Base-by-base conservation (phyloP, 1,140 invertebrate species). In the Aphaenogaster ashmeadi region DNA sequence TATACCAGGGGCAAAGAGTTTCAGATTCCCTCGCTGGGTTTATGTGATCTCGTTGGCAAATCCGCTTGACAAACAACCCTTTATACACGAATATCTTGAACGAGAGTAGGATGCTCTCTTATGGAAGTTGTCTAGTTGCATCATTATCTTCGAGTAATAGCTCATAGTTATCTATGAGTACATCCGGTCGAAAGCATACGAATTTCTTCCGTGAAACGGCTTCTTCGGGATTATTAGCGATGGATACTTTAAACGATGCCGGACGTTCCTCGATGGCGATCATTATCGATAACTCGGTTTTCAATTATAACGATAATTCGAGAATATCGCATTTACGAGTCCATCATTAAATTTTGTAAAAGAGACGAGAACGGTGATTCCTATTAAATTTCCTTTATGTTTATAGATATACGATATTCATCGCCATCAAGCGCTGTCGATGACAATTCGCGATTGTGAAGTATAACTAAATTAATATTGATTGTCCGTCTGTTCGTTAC, bases 1-100 rank as follows among this genome's bases (percentile, higher is more conserved):
- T 56, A 13, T 50, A n/a, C 52, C 9, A 36, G 18, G 5, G 27
- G 33, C 13, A 44, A 80, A 80, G 69, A 75, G 80, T 84, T 74
- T 83, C 80, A 74, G 54, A 33, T 83, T 77, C 83, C 69, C 50
- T 54, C 50, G 33, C 52, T n/a, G 21, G 58, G 66, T 58, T 90
- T 54, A 90, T 89, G 60, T 64, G 79, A 80, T 87, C 74, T 77
- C 38, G 54, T 64, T 58, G 27, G n/a, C 27, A 75, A 86, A 89
- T 89, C 44, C 41, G 38, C 21, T 85, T 71, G 80, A 89, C 71
- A 85, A 86, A 69, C 62, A 80, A 89, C 84, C 52, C 80, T 88
- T 62, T 52, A 79, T 79, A 74, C 21, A 36, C 36, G 36, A 56
- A 71, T 89, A 88, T 64, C 18, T 86, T 36, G 18, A 72, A 58